Percentiles rank a stretch among this genome's conserved stretches.
These are phyloP conservation scores for Melanerpes formicivorus DNA, from an alignment of 2,113 vertebrate species.

Conservation along the genomic window DNA sequence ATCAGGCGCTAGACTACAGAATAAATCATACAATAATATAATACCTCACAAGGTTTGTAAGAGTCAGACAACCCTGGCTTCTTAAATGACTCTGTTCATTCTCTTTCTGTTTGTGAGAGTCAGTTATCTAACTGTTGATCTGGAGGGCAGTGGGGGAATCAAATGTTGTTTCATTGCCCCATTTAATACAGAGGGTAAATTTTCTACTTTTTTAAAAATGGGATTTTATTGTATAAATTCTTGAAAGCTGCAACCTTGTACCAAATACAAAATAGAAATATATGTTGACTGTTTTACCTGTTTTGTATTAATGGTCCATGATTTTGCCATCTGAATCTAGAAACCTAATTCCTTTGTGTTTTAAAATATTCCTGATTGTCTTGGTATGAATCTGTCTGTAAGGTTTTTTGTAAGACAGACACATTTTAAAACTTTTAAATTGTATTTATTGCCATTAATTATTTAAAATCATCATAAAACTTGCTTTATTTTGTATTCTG, in stretches of 20 bases:
- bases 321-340: background rate
- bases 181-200: background rate
- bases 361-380: background rate
- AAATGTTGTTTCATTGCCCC: background rate
- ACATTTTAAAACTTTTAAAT: background rate
- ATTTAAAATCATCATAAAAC: background rate
- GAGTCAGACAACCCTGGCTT: background rate
- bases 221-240: background rate
- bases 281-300: background rate
- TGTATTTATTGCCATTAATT: background rate
- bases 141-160: fast-evolving
- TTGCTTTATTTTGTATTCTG: background rate
- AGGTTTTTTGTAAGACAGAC: background rate
- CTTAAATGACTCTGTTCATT: background rate
- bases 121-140: background rate
- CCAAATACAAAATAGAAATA: background rate
- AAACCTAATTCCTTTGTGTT: background rate
- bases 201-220: background rate
- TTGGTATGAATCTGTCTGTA: background rate
- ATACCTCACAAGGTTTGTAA: background rate
- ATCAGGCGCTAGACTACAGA: background rate
- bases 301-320: background rate
- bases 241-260: background rate
- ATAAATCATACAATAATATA: background rate
- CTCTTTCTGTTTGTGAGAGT: background rate